Conservation (phyloP, 23 tunicate genomes). For the Styela plicata region DNA sequence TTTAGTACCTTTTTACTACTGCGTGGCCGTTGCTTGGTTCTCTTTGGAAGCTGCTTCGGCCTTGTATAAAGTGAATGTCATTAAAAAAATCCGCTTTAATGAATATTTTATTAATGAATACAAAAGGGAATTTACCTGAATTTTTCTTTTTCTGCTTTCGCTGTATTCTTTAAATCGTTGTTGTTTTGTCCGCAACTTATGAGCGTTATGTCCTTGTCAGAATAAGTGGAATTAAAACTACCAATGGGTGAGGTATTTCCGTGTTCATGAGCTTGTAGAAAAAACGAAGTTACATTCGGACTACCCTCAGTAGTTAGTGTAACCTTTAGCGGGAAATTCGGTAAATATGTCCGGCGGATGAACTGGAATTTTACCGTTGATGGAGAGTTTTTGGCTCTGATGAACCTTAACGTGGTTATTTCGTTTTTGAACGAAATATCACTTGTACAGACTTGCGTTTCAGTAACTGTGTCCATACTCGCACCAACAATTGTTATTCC, state of each 20-base stretch:
- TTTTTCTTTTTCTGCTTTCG: background rate
- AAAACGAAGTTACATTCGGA: constrained; percentile 11
- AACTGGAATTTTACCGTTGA: constrained; percentile 15
- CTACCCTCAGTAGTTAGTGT: constrained; percentile 3
- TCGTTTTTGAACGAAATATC: background rate
- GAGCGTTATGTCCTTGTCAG: constrained; percentile 15
- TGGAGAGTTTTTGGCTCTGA: background rate
- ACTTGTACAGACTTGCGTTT: background rate
- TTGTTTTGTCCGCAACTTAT: constrained; percentile 14
- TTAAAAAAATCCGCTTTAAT: too few relatives aligned
- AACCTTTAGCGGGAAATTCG: constrained; percentile 22
- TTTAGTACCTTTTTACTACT: too few relatives aligned
- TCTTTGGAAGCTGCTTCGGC: too few relatives aligned
- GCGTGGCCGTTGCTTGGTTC: too few relatives aligned
- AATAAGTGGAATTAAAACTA: constrained; percentile 15
- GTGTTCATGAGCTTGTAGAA: constrained; percentile 31
- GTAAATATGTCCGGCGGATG: constrained; percentile 4
- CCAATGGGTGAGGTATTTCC: constrained; percentile 14
- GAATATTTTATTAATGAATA: too few relatives aligned
- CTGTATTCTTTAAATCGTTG: constrained; percentile 6
- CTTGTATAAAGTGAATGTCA: too few relatives aligned
- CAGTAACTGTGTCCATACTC: background rate
- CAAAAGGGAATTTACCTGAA: too few relatives aligned
- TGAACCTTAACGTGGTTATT: background rate
- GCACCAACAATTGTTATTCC: background rate